Percentiles rank a stretch among this genome's conserved stretches.
Evolutionary conservation across 1,140 invertebrate species (phyloP).

Genomic region (Diorhabda carinulata): DNA sequence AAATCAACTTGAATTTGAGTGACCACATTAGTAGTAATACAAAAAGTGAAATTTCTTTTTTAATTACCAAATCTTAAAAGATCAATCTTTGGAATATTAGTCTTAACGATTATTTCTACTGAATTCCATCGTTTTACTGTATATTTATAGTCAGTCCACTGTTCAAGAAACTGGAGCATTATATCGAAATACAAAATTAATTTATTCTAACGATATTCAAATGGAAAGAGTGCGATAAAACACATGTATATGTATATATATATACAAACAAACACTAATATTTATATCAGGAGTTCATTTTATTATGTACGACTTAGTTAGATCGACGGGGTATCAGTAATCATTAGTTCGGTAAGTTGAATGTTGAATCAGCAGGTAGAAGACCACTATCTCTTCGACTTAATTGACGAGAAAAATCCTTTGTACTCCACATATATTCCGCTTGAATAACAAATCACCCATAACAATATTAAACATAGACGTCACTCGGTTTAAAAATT

Average conservation of each 20-base stretch:
- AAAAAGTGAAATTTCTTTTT: too few species aligned
- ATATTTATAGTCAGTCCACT: too few species aligned
- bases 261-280: conserved; percentile 8
- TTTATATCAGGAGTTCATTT: conserved; percentile 18
- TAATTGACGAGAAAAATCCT: conserved; percentile 16
- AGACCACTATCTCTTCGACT: conserved; percentile 9
- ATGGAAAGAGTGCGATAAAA: conserved; percentile 7
- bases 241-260: conserved; percentile 11
- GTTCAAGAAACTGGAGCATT: too few species aligned
- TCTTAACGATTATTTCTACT: too few species aligned
- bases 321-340: conserved; percentile 9
- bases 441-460: conserved; percentile 13
- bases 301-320: conserved; percentile 13
- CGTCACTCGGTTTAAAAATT: not conserved
- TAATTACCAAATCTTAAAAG: too few species aligned
- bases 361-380: conserved; percentile 11
- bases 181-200: too few species aligned
- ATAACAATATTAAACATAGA: conserved; percentile 9
- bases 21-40: too few species aligned
- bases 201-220: too few species aligned
- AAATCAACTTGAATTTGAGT: too few species aligned
- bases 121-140: too few species aligned
- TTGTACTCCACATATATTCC: conserved; percentile 7
- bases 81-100: too few species aligned
- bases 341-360: conserved; percentile 17